These are phyloP conservation scores for Danio tinwini DNA, from an alignment of 2,797 vertebrate species.

Conservation along the genomic window DNA sequence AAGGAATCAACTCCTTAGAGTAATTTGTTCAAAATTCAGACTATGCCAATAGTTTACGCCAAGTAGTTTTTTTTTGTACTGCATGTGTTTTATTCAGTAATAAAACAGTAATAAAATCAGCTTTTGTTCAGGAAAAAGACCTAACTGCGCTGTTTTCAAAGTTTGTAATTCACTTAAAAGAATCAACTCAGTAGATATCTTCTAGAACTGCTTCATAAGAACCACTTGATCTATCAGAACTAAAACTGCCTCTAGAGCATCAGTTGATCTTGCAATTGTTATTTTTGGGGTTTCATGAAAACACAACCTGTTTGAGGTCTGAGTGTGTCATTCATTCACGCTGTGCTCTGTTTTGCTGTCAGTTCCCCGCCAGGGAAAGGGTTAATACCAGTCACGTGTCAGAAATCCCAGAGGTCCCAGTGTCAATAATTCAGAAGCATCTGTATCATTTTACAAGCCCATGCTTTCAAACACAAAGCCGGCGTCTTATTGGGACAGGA, in stretches of 20 bases:
- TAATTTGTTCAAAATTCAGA: too few species aligned
- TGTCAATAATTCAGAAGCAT: constrained; percentile 59
- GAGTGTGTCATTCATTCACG: neutral
- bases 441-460: constrained; percentile 54
- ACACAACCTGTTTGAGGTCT: neutral
- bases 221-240: neutral
- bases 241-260: neutral
- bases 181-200: neutral
- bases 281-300: neutral
- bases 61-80: too few species aligned
- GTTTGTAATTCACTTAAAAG: neutral
- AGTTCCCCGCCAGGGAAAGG: constrained; percentile 20
- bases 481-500: constrained; percentile 47
- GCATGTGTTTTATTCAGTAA: neutral
- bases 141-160: neutral
- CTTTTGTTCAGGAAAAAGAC: neutral
- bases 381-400: constrained; percentile 45
- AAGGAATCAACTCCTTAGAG: too few species aligned
- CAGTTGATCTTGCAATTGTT: neutral
- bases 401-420: constrained; percentile 44
- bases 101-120: too few species aligned
- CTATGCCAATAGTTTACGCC: too few species aligned
- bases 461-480: constrained; percentile 31
- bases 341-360: neutral
- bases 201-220: neutral